These are phyloP conservation scores for Phylloscopus trochiloides DNA, from an alignment of 2,113 vertebrate genomes.

Conservation along the genomic window DNA sequence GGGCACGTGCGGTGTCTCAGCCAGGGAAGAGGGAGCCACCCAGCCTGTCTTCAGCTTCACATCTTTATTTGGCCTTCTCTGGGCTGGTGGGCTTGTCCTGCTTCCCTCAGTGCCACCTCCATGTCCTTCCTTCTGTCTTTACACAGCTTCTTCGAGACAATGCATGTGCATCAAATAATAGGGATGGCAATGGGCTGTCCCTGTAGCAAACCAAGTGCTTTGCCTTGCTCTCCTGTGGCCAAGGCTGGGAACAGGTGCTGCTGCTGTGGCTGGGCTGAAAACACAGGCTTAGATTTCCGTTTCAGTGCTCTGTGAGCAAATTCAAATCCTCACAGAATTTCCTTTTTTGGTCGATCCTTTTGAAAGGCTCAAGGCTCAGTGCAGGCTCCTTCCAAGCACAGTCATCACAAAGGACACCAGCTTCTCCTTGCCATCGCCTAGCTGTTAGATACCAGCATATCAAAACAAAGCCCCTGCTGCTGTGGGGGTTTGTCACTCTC, in stretches of 20 bases:
- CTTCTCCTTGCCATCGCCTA: background rate
- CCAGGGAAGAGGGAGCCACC: background rate
- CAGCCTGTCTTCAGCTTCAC: background rate
- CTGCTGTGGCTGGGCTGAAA: background rate
- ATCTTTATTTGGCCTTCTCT: background rate
- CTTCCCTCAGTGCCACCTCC: background rate
- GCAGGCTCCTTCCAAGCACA: background rate
- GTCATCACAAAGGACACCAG: background rate
- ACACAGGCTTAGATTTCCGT: background rate
- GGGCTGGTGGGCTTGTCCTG: background rate
- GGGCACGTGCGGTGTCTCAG: accelerated
- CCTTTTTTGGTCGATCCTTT: background rate
- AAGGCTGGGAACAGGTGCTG: background rate
- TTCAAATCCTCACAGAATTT: background rate
- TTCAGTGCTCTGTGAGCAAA: background rate
- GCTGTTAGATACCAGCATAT: background rate
- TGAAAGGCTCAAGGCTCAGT: background rate
- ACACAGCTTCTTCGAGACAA: background rate
- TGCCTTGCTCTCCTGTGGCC: background rate
- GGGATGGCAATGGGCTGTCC: background rate
- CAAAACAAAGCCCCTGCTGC: background rate
- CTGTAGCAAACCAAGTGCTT: background rate
- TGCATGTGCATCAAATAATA: accelerated
- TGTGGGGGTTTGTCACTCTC: background rate
- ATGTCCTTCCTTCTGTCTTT: background rate